phyloP scores from a whole-genome alignment of 2,888 invertebrate species.

The Heliconius sara region DNA sequence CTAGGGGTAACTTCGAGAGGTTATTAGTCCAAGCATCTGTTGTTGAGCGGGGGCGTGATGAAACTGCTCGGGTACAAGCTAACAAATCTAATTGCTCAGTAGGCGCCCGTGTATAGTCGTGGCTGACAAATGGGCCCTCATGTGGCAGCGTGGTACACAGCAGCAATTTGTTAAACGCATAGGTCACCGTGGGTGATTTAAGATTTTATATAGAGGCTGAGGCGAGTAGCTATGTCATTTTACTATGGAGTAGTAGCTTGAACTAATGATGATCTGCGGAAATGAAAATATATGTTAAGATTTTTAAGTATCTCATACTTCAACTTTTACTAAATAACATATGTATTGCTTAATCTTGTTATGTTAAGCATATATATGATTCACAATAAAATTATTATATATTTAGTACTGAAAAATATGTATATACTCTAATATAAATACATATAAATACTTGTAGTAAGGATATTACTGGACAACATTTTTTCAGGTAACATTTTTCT shows the following conservation, averaged over 20 bases:
- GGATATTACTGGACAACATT: background rate
- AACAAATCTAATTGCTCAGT: conserved; percentile 84
- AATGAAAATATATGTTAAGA: background rate
- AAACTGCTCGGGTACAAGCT: conserved; percentile 82
- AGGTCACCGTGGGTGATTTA: conserved; percentile 70
- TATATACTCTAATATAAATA: background rate
- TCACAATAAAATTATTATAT: background rate
- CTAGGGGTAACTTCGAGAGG: conserved; percentile 84
- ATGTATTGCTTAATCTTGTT: background rate
- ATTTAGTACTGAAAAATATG: background rate
- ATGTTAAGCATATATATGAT: background rate
- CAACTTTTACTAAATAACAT: background rate
- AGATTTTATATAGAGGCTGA: conserved; percentile 53
- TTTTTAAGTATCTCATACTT: background rate
- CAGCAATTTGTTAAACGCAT: conserved; percentile 73
- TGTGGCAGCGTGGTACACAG: conserved; percentile 66
- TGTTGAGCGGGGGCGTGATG: conserved; percentile 84
- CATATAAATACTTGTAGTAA: background rate
- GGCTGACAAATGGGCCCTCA: conserved; percentile 78
- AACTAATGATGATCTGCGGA: background rate
- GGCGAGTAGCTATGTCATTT: conserved; percentile 17
- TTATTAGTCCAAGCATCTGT: conserved; percentile 86
- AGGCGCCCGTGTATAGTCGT: conserved; percentile 76
- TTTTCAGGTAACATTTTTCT: conserved; percentile 27
- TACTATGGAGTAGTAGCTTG: background rate